These are phyloP conservation scores for Acridotheres tristis DNA, from an alignment of 2,797 vertebrate species.

Conservation along the genomic window DNA sequence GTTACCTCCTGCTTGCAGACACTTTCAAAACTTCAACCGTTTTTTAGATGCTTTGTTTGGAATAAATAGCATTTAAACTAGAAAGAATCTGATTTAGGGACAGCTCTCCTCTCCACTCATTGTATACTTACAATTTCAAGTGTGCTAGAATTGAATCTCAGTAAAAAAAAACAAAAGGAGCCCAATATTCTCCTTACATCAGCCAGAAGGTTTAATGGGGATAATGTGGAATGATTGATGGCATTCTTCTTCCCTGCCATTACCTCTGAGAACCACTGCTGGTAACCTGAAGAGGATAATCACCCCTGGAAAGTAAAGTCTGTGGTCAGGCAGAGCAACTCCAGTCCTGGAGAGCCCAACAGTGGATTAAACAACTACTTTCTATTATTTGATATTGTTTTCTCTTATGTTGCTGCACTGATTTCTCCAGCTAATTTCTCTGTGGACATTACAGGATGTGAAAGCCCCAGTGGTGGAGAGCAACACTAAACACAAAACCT, in stretches of 20 bases:
- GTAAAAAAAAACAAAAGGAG: slow-evolving; percentile 12
- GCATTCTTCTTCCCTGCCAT: background rate
- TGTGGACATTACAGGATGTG: background rate
- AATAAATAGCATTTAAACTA: slow-evolving; percentile 43
- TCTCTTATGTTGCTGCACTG: background rate
- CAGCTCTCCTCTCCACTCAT: background rate
- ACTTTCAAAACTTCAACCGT: background rate
- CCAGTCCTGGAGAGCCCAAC: background rate
- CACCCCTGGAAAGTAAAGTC: background rate
- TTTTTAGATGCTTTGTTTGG: slow-evolving; percentile 4
- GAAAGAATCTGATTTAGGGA: slow-evolving; percentile 28
- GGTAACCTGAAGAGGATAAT: background rate
- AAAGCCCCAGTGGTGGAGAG: background rate
- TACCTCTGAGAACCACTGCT: background rate
- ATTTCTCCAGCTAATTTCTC: background rate
- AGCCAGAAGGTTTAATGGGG: background rate
- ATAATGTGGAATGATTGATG: slow-evolving; percentile 32
- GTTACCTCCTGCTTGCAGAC: background rate
- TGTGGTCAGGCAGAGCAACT: background rate
- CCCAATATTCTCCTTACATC: slow-evolving; percentile 11
- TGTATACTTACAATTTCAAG: slow-evolving; percentile 35
- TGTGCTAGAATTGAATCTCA: slow-evolving; percentile 33
- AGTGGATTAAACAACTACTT: background rate
- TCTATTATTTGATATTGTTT: background rate
- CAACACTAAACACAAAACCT: background rate